These are phyloP conservation scores for Mus pahari DNA, from an alignment of 2,113 vertebrate genomes.

Conservation along the genomic window DNA sequence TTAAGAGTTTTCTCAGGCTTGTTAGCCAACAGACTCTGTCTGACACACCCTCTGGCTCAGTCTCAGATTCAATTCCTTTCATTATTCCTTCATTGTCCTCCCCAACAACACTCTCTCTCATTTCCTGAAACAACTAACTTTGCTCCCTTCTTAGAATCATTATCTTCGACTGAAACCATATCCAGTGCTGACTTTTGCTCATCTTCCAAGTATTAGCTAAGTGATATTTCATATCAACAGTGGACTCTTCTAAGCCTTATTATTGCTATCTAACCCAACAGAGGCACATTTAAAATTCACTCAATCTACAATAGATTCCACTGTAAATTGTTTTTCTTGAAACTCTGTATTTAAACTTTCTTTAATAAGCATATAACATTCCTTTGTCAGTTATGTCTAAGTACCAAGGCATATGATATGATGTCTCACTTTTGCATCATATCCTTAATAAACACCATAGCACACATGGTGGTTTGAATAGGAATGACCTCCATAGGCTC, in stretches of 20 bases:
- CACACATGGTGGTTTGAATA: not conserved
- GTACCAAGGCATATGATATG: not conserved
- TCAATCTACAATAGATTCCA: not conserved
- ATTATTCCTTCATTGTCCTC: not conserved
- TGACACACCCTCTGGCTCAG: not conserved
- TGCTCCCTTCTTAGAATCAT: not conserved
- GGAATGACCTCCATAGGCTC: not conserved
- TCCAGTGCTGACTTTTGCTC: not conserved
- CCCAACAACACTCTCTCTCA: not conserved
- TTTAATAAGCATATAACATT: not conserved
- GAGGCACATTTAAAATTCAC: not conserved
- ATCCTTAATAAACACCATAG: not conserved
- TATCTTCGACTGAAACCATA: constrained; percentile 1
- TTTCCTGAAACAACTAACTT: not conserved
- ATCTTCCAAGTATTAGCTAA: not conserved
- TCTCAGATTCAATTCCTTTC: not conserved
- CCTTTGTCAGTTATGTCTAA: not conserved
- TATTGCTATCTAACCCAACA: not conserved
- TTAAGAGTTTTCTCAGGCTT: not conserved
- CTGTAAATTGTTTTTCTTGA: not conserved
- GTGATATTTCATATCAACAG: not conserved
- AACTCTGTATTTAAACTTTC: not conserved
- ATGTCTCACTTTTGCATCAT: not conserved
- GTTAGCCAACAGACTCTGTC: not conserved
- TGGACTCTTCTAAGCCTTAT: not conserved